phyloP scores from a whole-genome alignment of 2,888 invertebrate species.

The Drosophila cracens region DNA sequence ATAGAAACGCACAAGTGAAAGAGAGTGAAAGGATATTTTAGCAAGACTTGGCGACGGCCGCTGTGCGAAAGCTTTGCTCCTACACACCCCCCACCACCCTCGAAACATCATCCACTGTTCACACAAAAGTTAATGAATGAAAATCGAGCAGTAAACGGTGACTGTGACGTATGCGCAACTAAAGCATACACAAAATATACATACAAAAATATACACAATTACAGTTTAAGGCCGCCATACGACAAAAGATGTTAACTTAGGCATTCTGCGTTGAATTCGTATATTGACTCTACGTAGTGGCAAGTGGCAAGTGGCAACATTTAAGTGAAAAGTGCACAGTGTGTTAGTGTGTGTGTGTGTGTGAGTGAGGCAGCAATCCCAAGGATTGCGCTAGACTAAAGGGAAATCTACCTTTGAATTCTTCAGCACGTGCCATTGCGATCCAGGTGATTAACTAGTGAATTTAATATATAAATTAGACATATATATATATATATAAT shows the following conservation, averaged over 20 bases:
- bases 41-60: constrained; percentile 21
- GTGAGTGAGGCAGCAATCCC: constrained; percentile 35
- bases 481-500: neutral
- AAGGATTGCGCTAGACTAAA: constrained; percentile 52
- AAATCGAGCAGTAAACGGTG: constrained; percentile 30
- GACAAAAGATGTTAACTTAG: constrained; percentile 65
- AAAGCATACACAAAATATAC: constrained; percentile 23
- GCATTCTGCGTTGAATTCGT: constrained; percentile 28
- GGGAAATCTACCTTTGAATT: constrained; percentile 71
- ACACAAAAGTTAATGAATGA: constrained; percentile 47
- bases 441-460: constrained; percentile 81
- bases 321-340: constrained; percentile 20
- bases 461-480: neutral
- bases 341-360: constrained; percentile 14
- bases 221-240: constrained; percentile 11
- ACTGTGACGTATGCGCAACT: constrained; percentile 48
- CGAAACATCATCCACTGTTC: neutral
- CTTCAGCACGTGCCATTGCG: constrained; percentile 84
- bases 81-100: neutral
- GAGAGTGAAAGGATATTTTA: constrained; percentile 58
- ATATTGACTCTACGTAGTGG: constrained; percentile 59
- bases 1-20: constrained; percentile 10
- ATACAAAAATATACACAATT: constrained; percentile 12
- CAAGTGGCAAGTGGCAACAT: constrained; percentile 15
- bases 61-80: constrained; percentile 31